Base-by-base conservation (phyloP, 1,140 invertebrate genomes). In the Ruditapes philippinarum region DNA sequence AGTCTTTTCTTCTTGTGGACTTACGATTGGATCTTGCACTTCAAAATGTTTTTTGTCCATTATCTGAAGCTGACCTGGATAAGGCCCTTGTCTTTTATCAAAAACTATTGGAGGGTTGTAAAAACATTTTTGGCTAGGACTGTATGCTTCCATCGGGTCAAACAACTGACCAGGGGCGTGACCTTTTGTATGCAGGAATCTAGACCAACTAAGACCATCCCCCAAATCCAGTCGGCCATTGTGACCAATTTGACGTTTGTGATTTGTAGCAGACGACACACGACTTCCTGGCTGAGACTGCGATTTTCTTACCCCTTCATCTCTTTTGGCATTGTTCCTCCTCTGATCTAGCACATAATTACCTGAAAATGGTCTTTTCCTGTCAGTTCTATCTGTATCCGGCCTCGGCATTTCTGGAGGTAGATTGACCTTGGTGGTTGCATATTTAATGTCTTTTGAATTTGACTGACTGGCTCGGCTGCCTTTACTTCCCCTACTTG, bases 221-320 rank as follows among this genome's bases (percentile, higher is more conserved):
- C 22, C 54, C n/a, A 79, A 87, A 33, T 87, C 57, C 9, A 87
- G 12, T 49, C 45, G 33, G 4, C 84, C 84, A 79, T 87, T 87
- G n/a, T 87, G 73, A 11, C 84, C 84, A 31, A 87, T 87, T 38
- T 87, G 84, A n/a, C 73, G 45, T 33, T 87, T 87, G 54, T 87
- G 84, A 49, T 25, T 14, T 40, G 49, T 33, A 42, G 84, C 84
- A 87, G 84, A 87, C 28, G 84, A 87, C n/a, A 79, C 84, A 7
- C 84, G 70, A 49, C 84, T 87, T 5, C 36, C 57, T 65, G 84
- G 84, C 31, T 87, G 73, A 62, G 84, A 87, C 40, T 87, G 84
- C 17, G 84, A 87, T 51, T 87, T 87, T 51, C 84, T 78, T 42
- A 54, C 38, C 14, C 45, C 73, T 40, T 79, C 45, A 54, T 87